Evolutionary conservation across 1,140 invertebrate species (phyloP).

Genomic region (Acromyrmex charruanus): DNA sequence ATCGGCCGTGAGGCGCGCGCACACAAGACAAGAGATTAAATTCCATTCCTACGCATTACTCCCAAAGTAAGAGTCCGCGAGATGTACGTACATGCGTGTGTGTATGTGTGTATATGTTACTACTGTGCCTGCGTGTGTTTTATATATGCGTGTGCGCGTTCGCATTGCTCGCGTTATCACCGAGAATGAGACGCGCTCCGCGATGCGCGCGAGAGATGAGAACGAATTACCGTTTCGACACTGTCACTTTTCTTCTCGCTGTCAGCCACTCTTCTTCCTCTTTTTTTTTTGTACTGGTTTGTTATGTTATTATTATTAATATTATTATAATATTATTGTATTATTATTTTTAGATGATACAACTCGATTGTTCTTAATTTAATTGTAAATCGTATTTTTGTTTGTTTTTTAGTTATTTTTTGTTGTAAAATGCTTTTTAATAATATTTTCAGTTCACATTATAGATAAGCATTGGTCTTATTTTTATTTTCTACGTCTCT

Average conservation of each 20-base stretch:
- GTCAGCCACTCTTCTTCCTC: constrained; percentile 76
- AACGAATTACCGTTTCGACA: constrained; percentile 58
- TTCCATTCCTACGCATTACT: constrained; percentile 61
- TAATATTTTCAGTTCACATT: constrained; percentile 87
- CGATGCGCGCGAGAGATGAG: constrained; percentile 41
- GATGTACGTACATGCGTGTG: constrained; percentile 42
- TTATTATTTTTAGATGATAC: constrained; percentile 86
- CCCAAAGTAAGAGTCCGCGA: constrained; percentile 62
- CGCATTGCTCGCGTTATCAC: constrained; percentile 50
- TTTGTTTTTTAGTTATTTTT: constrained; percentile 87
- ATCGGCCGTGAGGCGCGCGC: constrained; percentile 41
- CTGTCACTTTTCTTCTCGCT: constrained; percentile 42
- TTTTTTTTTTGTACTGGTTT: constrained; percentile 86
- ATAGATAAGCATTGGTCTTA: constrained; percentile 82
- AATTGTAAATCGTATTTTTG: constrained; percentile 87
- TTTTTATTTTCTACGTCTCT: constrained; percentile 74
- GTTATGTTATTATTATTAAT: constrained; percentile 83
- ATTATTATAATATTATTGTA: constrained; percentile 82
- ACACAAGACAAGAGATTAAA: constrained; percentile 54
- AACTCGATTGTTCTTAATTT: constrained; percentile 87
- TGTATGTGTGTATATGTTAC: constrained; percentile 55
- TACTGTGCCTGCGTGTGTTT: constrained; percentile 57
- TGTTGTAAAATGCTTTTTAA: constrained; percentile 88
- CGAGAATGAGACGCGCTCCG: constrained; percentile 49
- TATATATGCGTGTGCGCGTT: constrained; percentile 49